Conservation (phyloP, 2,888 invertebrate genomes). For the Oligia latruncula region DNA sequence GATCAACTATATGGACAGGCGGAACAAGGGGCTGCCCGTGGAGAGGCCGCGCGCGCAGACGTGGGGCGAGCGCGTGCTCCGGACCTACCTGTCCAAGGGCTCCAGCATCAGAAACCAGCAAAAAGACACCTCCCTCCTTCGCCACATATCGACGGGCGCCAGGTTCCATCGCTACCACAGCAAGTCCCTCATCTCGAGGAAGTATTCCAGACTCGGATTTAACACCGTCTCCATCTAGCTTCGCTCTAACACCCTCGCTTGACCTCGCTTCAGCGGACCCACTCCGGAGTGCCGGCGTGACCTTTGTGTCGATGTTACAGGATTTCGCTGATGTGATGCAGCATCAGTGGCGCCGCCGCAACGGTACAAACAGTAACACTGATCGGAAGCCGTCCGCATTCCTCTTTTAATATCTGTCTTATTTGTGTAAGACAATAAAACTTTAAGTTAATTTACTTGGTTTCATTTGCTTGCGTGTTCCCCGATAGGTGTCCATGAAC, state of each 20-base stretch:
- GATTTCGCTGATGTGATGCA: slow-evolving; percentile 86
- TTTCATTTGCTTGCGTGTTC: slow-evolving; percentile 78
- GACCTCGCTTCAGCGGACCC: slow-evolving; percentile 83
- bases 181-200: slow-evolving; percentile 93
- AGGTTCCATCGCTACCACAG: slow-evolving; percentile 93
- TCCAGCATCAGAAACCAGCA: slow-evolving; percentile 80
- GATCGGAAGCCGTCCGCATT: slow-evolving; percentile 86
- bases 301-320: slow-evolving; percentile 88
- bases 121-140: slow-evolving; percentile 90
- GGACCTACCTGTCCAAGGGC: slow-evolving; percentile 92
- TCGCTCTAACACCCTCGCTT: slow-evolving; percentile 87
- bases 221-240: slow-evolving; percentile 88
- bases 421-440: slow-evolving; percentile 86
- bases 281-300: slow-evolving; percentile 81
- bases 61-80: slow-evolving; percentile 95
- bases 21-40: slow-evolving; percentile 92
- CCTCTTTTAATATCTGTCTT: slow-evolving; percentile 82
- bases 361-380: slow-evolving; percentile 67
- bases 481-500: slow-evolving; percentile 3
- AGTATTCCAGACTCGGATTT: slow-evolving; percentile 91
- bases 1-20: slow-evolving; percentile 94
- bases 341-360: slow-evolving; percentile 65
- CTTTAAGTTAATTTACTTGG: slow-evolving; percentile 80
- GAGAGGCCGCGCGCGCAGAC: slow-evolving; percentile 95
- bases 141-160: slow-evolving; percentile 91